These are phyloP conservation scores for Cynopterus sphinx DNA, from an alignment of 2,797 vertebrate genomes.

Conservation along the genomic window DNA sequence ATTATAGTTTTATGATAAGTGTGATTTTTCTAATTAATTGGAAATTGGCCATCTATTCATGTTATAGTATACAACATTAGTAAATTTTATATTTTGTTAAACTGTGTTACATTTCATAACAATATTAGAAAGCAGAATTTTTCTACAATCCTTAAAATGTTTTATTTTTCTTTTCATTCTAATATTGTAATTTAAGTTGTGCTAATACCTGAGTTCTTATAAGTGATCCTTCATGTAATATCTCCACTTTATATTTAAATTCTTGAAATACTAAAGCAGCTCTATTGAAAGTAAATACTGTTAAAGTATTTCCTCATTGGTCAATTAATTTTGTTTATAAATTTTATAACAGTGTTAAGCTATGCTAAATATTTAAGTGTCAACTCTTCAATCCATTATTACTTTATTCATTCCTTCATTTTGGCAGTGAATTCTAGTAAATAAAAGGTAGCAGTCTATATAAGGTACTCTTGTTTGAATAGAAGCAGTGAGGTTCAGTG, in stretches of 20 bases:
- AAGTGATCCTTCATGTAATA: background rate
- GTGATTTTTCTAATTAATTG: slow-evolving; percentile 16
- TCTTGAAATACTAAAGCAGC: background rate
- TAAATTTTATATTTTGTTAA: background rate
- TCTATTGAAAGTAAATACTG: background rate
- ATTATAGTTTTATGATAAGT: background rate
- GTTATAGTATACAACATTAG: background rate
- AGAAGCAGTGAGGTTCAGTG: background rate
- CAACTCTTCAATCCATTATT: background rate
- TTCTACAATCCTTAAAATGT: background rate
- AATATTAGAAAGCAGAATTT: background rate
- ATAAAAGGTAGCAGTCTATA: background rate
- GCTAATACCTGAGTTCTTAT: background rate
- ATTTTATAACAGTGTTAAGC: background rate
- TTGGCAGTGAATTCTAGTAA: background rate
- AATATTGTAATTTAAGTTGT: slow-evolving; percentile 16
- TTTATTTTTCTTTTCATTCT: slow-evolving; percentile 15
- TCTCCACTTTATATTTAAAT: background rate
- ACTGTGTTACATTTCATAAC: background rate
- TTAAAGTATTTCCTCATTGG: background rate
- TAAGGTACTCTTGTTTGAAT: background rate
- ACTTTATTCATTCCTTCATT: background rate
- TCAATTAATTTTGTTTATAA: background rate
- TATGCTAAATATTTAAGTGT: background rate
- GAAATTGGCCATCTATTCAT: background rate